These are phyloP conservation scores for Ptyas mucosa DNA, from an alignment of 2,113 vertebrate genomes.

Conservation along the genomic window DNA sequence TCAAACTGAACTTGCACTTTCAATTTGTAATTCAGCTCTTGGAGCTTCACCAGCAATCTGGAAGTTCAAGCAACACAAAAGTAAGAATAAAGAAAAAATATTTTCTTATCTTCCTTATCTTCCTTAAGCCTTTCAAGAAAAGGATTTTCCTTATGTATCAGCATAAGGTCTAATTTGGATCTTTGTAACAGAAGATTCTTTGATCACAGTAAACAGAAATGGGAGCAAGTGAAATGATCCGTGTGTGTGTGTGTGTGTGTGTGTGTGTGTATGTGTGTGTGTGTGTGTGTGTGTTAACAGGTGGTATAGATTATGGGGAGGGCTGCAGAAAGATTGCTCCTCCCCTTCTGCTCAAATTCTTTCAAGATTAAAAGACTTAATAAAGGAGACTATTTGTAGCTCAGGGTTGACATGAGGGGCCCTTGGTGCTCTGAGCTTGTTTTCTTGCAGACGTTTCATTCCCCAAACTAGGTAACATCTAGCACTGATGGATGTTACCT, in stretches of 20 bases:
- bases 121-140: background rate
- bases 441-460: too few species aligned
- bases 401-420: too few species aligned
- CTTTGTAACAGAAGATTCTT: background rate
- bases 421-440: too few species aligned
- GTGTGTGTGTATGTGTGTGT: too few species aligned
- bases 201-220: background rate
- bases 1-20: slow-evolving; percentile 94
- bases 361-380: background rate
- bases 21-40: slow-evolving; percentile 93
- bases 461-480: too few species aligned
- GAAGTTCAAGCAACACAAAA: slow-evolving; percentile 35
- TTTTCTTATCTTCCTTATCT: background rate
- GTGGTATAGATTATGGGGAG: background rate
- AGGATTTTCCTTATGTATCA: background rate
- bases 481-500: too few species aligned
- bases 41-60: slow-evolving; percentile 91
- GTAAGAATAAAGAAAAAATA: background rate
- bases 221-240: background rate
- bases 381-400: too few species aligned
- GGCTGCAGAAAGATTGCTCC: background rate
- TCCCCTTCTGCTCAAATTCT: background rate
- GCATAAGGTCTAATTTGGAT: too few species aligned
- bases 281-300: too few species aligned
- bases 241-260: too few species aligned